Evolutionary conservation across 2,113 vertebrate genomes (phyloP), one percentile per base, ranked within the genome.

Genomic region (Euleptes europaea): DNA sequence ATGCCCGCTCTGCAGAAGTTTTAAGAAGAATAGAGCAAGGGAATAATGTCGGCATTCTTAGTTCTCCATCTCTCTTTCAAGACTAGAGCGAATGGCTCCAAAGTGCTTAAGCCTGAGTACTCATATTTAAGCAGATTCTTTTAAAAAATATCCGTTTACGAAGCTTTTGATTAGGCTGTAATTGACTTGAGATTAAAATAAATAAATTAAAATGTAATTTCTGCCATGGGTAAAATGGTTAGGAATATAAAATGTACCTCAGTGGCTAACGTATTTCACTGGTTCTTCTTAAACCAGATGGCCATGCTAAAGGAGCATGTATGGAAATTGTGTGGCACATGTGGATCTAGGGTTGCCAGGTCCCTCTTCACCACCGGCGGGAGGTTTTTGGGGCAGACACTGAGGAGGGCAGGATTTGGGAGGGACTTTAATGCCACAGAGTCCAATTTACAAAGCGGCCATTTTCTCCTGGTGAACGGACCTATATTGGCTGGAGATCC

Each of bases 201-300:
- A n/a, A n/a, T 44, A 38, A 2, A 57, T 19, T 33, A 60, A 84
- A 28, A 40, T 57, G 15, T 4, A 38, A 47, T 21, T 47, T 76
- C 26, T 71, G 51, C n/a, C 49, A 19, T 38, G 74, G 6, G 17
- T 71, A 73, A 77, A 65, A 44, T 11, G 0, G 0, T 33, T 8
- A 26, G 63, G 72, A 70, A 84, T 84, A 80, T 28, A 70, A 85
- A 86, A 86, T 76, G 14, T 33, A 75, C 26, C 44, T n/a, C 65
- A 84, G 77, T 89, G 86, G 5, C 5, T 49, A 28, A n/a, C 17
- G 11, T 12, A 67, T 67, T n/a, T n/a, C 1, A n/a, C 47, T 49
- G n/a, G 26, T 69, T 69, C 31, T 28, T 10, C 63, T 80, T 80
- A 42, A 67, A 42, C 44, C 31, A 80, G 8, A 7, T 17, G 19